A percentile compares a stretch with the other conserved stretches of the same genome.
Conservation (phyloP, 2,888 invertebrate species). For the Drosophila imparisetae region DNA sequence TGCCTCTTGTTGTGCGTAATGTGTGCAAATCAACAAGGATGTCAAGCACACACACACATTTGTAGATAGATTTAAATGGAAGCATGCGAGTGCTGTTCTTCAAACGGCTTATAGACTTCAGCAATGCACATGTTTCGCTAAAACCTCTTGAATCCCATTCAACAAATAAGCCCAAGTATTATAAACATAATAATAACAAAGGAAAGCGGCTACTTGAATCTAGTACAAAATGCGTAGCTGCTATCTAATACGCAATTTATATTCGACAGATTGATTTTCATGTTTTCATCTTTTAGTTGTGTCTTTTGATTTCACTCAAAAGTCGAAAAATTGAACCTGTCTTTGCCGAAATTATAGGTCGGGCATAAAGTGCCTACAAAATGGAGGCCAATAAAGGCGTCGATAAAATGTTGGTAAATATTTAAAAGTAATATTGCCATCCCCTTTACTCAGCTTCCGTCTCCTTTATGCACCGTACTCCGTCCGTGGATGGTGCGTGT, state of each 20-base stretch:
- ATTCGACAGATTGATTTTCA: not conserved
- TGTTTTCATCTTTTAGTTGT: not conserved
- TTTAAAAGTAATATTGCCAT: constrained; percentile 35
- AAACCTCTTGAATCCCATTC: constrained; percentile 4
- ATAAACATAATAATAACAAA: constrained; percentile 2
- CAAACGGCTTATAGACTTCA: constrained; percentile 16
- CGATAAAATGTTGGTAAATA: constrained; percentile 52
- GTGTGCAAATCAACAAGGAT: constrained; percentile 46
- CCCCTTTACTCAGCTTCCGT: not conserved
- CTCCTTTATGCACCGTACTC: not conserved
- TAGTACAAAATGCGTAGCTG: not conserved
- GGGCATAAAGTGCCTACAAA: constrained; percentile 1
- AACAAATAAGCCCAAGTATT: constrained; percentile 1
- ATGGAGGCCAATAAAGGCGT: constrained; percentile 9
- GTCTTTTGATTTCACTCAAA: not conserved
- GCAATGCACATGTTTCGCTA: constrained; percentile 11
- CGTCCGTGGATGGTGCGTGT: constrained; percentile 35
- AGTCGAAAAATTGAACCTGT: not conserved
- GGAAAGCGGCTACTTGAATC: constrained; percentile 3
- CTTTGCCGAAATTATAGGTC: constrained; percentile 8
- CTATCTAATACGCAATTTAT: not conserved
- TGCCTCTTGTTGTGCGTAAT: constrained; percentile 8
- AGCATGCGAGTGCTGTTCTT: not conserved
- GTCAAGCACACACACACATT: constrained; percentile 31
- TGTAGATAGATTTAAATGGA: not conserved